phyloP scores from a whole-genome alignment of 2,888 invertebrate genomes.

The Fragum sueziense region DNA sequence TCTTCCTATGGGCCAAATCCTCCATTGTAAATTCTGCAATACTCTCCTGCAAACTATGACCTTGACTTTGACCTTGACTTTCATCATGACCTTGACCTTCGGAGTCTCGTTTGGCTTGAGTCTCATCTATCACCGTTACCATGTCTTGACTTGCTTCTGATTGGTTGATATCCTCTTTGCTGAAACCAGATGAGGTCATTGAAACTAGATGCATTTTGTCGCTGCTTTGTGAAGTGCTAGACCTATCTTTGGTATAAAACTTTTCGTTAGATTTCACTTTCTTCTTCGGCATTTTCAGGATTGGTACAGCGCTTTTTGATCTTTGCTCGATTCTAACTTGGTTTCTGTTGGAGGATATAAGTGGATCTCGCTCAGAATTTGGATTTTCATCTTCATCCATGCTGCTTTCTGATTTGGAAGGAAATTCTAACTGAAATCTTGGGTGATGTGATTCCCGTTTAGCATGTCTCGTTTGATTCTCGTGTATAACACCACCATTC shows the following conservation, averaged over 20 bases:
- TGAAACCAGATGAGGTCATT: constrained; percentile 40
- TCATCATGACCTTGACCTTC: no score
- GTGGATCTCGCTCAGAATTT: constrained; percentile 34
- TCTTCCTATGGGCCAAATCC: not conserved
- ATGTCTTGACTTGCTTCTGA: constrained; percentile 21
- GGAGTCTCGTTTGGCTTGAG: not conserved
- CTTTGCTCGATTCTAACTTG: not conserved
- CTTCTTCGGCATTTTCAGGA: constrained; percentile 28
- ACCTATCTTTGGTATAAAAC: not conserved
- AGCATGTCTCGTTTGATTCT: not conserved
- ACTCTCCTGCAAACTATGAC: constrained; percentile 26
- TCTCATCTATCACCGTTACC: constrained; percentile 33
- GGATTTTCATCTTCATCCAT: not conserved
- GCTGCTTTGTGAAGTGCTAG: not conserved
- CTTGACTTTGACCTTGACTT: no score
- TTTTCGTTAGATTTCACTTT: not conserved
- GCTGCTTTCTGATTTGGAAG: constrained; percentile 4
- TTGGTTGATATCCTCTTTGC: not conserved
- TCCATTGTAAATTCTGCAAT: constrained; percentile 40
- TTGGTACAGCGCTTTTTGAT: constrained; percentile 20
- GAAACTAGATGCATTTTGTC: constrained; percentile 6
- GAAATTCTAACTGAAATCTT: not conserved
- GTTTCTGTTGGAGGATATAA: not conserved
- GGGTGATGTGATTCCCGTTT: not conserved
- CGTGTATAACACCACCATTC: constrained; percentile 22